phyloP scores from a whole-genome alignment of 1,140 invertebrate genomes.

The Drosophila guanche region DNA sequence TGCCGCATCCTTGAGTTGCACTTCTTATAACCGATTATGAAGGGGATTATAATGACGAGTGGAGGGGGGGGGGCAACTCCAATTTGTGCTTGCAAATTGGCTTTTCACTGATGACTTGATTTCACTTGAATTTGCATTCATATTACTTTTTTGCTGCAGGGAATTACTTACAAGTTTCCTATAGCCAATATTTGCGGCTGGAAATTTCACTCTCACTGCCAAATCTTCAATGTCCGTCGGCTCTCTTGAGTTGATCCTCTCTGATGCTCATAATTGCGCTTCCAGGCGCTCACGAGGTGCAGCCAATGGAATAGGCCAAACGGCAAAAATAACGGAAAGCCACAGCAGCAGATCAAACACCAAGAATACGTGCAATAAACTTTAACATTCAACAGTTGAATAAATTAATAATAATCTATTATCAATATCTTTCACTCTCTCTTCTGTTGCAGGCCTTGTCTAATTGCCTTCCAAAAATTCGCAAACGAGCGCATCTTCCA shows the following conservation, averaged over 20 bases:
- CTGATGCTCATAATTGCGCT: too few relatives aligned
- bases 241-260: too few relatives aligned
- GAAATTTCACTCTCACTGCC: too few relatives aligned
- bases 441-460: slow-evolving; percentile 76
- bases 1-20: slow-evolving; percentile 18
- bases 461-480: slow-evolving; percentile 82
- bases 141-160: too few relatives aligned
- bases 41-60: slow-evolving; percentile 7
- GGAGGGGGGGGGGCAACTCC: background rate
- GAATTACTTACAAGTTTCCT: too few relatives aligned
- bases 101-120: background rate
- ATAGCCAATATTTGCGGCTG: too few relatives aligned
- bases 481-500: slow-evolving; percentile 79
- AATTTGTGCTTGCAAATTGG: background rate
- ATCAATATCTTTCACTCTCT: background rate
- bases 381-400: background rate
- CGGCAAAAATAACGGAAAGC: too few relatives aligned
- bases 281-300: too few relatives aligned
- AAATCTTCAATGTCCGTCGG: too few relatives aligned
- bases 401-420: background rate
- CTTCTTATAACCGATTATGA: slow-evolving; percentile 16
- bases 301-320: too few relatives aligned
- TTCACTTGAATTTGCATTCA: too few relatives aligned
- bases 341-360: too few relatives aligned
- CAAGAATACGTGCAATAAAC: background rate